Percentiles rank a stretch among this genome's conserved stretches.
Conservation (phyloP, 2,797 vertebrate genomes). For the Chaetodon trifasciatus region DNA sequence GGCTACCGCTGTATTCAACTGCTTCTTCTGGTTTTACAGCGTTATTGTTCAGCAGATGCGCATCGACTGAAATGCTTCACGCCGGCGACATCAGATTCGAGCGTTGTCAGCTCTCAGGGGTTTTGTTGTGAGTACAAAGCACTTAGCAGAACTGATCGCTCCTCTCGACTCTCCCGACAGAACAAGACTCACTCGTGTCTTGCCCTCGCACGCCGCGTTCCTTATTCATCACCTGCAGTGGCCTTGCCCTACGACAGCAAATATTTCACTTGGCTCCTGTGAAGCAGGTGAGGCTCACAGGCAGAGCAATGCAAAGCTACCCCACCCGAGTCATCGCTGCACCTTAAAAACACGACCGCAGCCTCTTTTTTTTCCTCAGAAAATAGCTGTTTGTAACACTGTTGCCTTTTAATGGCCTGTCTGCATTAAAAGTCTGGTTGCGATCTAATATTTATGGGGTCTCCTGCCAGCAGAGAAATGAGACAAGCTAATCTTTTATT, state of each 20-base stretch:
- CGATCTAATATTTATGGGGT: constrained; percentile 69
- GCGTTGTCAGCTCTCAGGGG: constrained; percentile 30
- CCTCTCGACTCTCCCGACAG: constrained; percentile 17
- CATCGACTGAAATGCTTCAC: constrained; percentile 9
- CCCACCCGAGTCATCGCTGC: not conserved
- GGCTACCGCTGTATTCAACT: not conserved
- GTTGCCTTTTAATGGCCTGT: constrained; percentile 34
- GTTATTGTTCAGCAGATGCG: not conserved
- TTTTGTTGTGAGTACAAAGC: constrained; percentile 46
- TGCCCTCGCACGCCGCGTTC: not conserved
- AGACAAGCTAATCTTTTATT: constrained; percentile 73
- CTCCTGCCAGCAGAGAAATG: constrained; percentile 54
- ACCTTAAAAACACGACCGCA: not conserved
- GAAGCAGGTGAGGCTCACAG: constrained; percentile 35
- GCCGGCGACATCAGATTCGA: constrained; percentile 27
- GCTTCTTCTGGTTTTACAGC: not conserved
- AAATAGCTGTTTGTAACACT: not conserved
- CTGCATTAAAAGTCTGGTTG: constrained; percentile 46
- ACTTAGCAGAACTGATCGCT: constrained; percentile 31
- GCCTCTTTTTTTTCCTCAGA: not conserved
- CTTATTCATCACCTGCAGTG: constrained; percentile 12
- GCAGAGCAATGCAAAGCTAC: not conserved
- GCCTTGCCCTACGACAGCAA: constrained; percentile 36
- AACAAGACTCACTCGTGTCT: constrained; percentile 31
- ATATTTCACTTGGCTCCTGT: constrained; percentile 38